Evolutionary conservation across 2,888 invertebrate species (phyloP), one percentile per base, ranked within the genome.

Genomic region (Spisula solida): DNA sequence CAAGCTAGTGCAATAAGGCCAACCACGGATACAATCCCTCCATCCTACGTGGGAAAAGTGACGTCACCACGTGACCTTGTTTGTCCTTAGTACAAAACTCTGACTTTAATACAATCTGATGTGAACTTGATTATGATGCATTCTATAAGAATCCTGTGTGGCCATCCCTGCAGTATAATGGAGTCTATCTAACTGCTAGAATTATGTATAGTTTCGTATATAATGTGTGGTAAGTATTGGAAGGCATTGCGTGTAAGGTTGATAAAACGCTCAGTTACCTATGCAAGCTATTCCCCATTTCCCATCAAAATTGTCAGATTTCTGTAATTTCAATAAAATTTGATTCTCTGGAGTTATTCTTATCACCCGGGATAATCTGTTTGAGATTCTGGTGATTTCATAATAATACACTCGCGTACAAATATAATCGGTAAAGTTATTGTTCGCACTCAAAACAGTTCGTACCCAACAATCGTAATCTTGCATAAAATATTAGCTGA

Each of bases 401-500:
- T 81, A 86, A 86, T 81, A 81, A 81, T 81, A 29, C 66, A 55
- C 20, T 47, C 25, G 29, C 66, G 41, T 56, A 60, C 56, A 31
- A 48, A 34, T 60, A 56, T 78, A 78, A 80, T 41, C 70, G 29
- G 8, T 47, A 47, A 66, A 6, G 41, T 29, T 48, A 86, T 86
- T 86, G 81, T 86, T 81, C 86, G 86, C 14, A 80, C 86, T 86
- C 48, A 41, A 80, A 25, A 31, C 31, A 55, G 56, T 47, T 86
- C 60, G 75, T 79, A 79, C 79, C 82, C 20, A 56, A 41, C 41
- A 29, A 79, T 41, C n/a, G 55, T 78, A 29, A 25, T 55, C 79
- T 78, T 31, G 78, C 51, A 31, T 25, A 75, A 85, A 83, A 79
- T 51, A 16, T 55, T 75, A 31, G 31, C n/a, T 18, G 75, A 25